Conservation (phyloP, 2,888 invertebrate genomes). For the Gari tellinella region DNA sequence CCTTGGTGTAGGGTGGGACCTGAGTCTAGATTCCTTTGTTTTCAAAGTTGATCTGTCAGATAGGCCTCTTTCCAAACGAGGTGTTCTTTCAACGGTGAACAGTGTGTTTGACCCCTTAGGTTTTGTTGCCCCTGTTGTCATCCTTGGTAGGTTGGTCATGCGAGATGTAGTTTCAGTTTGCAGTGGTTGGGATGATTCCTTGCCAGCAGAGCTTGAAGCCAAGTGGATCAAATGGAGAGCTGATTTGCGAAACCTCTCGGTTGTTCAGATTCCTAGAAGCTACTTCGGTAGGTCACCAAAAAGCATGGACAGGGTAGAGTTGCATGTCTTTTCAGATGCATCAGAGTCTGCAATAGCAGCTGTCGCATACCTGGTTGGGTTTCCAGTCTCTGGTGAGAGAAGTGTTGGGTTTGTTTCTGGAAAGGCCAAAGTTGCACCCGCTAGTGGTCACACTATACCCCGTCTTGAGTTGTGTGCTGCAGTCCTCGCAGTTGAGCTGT, state of each 20-base stretch:
- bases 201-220: slow-evolving; percentile 11
- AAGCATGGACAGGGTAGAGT: no score
- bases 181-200: slow-evolving; percentile 46
- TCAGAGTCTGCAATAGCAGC: slow-evolving; percentile 20
- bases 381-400: not conserved
- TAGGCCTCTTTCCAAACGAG: slow-evolving; percentile 50
- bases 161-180: slow-evolving; percentile 1
- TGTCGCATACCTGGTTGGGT: slow-evolving; percentile 16
- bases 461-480: not conserved
- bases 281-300: not conserved
- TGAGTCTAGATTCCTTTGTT: slow-evolving; percentile 50
- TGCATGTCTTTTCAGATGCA: slow-evolving; percentile 42
- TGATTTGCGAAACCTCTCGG: not conserved
- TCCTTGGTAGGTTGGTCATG: slow-evolving; percentile 55
- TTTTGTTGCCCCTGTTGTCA: slow-evolving; percentile 51
- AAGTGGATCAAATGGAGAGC: slow-evolving; percentile 35
- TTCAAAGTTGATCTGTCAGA: slow-evolving; percentile 23
- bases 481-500: not conserved
- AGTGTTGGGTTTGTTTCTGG: slow-evolving; percentile 24
- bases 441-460: not conserved
- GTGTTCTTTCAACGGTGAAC: slow-evolving; percentile 58
- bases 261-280: not conserved
- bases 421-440: slow-evolving; percentile 42
- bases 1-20: slow-evolving; percentile 39
- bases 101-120: slow-evolving; percentile 62